Evolutionary conservation across 2,113 vertebrate genomes (phyloP).

Genomic region (Lonchura striata): DNA sequence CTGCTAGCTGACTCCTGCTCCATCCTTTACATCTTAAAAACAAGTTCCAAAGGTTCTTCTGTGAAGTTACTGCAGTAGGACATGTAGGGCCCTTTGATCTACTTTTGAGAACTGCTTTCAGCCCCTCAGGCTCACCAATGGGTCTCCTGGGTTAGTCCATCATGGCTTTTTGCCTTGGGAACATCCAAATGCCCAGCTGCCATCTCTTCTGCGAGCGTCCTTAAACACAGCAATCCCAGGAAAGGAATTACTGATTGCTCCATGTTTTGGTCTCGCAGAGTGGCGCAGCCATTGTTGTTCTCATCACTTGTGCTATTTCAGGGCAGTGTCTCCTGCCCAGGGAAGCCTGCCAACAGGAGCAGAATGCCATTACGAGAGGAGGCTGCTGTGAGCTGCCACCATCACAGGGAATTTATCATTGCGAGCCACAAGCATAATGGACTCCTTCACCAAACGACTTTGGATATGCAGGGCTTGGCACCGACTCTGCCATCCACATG

Average conservation of each 20-base stretch:
- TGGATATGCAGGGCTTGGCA: constrained; percentile 82
- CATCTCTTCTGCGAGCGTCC: not conserved
- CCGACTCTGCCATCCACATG: constrained; percentile 43
- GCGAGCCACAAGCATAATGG: constrained; percentile 84
- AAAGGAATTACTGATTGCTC: not conserved
- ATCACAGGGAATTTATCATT: constrained; percentile 87
- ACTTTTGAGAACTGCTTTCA: not conserved
- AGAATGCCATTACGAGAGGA: constrained; percentile 88
- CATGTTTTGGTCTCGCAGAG: not conserved
- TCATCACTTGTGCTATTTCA: constrained; percentile 34
- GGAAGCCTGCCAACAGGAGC: constrained; percentile 86
- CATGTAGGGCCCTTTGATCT: not conserved
- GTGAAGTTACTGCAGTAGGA: not conserved
- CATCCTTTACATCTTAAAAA: not conserved
- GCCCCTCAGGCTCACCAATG: not conserved
- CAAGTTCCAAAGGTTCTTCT: not conserved
- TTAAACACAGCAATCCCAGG: not conserved
- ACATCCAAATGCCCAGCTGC: rapidly evolving
- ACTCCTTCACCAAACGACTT: constrained; percentile 88
- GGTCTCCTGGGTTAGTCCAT: rapidly evolving
- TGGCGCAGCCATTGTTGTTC: not conserved
- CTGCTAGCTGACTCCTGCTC: rapidly evolving
- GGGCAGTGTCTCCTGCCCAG: constrained; percentile 8
- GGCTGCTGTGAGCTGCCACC: constrained; percentile 81
- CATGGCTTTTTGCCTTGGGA: not conserved